A percentile compares a stretch with the other conserved stretches of the same genome.
These are phyloP conservation scores for Microctenopoma stevenorrisi DNA, from an alignment of 2,797 vertebrate species.

Conservation along the genomic window DNA sequence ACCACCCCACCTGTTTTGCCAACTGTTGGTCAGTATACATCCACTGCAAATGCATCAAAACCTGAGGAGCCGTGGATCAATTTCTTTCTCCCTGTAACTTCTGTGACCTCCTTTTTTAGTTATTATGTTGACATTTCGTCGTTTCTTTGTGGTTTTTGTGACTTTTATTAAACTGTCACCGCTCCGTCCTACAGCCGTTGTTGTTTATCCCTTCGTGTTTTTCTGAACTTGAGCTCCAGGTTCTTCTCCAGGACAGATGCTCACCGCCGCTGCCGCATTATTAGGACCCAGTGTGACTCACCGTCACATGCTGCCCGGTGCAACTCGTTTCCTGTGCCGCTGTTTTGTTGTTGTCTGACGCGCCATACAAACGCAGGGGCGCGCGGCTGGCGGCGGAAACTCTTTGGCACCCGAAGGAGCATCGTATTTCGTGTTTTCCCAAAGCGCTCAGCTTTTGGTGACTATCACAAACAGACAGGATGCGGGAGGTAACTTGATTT, in stretches of 20 bases:
- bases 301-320: conserved; percentile 42
- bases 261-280: conserved; percentile 47
- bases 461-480: conserved; percentile 3
- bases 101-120: neutral
- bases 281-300: conserved; percentile 65
- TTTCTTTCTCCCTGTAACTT: neutral
- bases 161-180: conserved; percentile 62
- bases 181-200: conserved; percentile 34
- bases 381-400: conserved; percentile 26
- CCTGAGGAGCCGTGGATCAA: conserved; percentile 5
- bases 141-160: conserved; percentile 60
- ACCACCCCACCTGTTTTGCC: conserved; percentile 40
- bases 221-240: conserved; percentile 45
- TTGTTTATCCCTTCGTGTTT: conserved; percentile 65
- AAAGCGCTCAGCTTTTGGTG: neutral
- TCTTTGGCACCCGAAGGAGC: conserved; percentile 21
- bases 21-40: conserved; percentile 48
- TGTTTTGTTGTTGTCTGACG: conserved; percentile 43
- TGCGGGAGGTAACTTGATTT: neutral
- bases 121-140: conserved; percentile 47
- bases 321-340: conserved; percentile 6
- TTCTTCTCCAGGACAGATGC: conserved; percentile 33
- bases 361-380: conserved; percentile 17
- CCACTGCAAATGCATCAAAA: conserved; percentile 31
- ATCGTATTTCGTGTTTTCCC: neutral